These are phyloP conservation scores for Spatulosminthurus flaviceps DNA, from an alignment of 2,888 invertebrate genomes.

Conservation along the genomic window DNA sequence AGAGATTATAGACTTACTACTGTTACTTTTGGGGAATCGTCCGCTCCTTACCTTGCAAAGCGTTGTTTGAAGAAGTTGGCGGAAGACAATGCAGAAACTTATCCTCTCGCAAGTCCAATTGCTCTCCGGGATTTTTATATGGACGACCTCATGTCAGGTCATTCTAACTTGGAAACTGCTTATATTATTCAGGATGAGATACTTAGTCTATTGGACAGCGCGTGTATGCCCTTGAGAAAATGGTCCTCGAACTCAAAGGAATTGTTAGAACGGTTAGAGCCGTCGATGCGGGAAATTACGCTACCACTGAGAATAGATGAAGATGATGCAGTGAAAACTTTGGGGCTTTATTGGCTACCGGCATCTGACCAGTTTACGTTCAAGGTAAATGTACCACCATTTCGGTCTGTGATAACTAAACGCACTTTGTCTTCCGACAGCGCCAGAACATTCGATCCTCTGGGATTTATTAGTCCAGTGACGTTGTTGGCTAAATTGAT, in stretches of 20 bases:
- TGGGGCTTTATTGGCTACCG: conserved; percentile 50
- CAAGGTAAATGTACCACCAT: not conserved
- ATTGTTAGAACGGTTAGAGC: conserved; percentile 27
- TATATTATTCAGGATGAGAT: conserved; percentile 51
- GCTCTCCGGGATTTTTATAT: conserved; percentile 65
- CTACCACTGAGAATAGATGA: conserved; percentile 17
- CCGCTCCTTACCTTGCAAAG: conserved; percentile 60
- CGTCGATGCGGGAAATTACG: not conserved
- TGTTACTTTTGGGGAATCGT: conserved; percentile 60
- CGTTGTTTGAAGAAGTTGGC: conserved; percentile 58
- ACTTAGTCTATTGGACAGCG: conserved; percentile 46
- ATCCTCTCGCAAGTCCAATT: conserved; percentile 65
- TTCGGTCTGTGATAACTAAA: not conserved
- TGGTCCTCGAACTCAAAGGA: conserved; percentile 59
- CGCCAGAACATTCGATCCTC: conserved; percentile 14
- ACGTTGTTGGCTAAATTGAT: not conserved
- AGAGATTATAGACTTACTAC: conserved; percentile 57
- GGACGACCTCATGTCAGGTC: conserved; percentile 64
- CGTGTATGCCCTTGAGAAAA: conserved; percentile 59
- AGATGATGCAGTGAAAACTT: conserved; percentile 42
- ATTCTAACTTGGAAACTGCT: conserved; percentile 53
- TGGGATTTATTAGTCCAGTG: not conserved
- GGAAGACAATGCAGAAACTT: conserved; percentile 57
- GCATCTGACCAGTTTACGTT: conserved; percentile 40
- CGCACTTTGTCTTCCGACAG: not conserved